These are phyloP conservation scores for Taenaris catops DNA, from an alignment of 2,888 invertebrate species.

Conservation along the genomic window DNA sequence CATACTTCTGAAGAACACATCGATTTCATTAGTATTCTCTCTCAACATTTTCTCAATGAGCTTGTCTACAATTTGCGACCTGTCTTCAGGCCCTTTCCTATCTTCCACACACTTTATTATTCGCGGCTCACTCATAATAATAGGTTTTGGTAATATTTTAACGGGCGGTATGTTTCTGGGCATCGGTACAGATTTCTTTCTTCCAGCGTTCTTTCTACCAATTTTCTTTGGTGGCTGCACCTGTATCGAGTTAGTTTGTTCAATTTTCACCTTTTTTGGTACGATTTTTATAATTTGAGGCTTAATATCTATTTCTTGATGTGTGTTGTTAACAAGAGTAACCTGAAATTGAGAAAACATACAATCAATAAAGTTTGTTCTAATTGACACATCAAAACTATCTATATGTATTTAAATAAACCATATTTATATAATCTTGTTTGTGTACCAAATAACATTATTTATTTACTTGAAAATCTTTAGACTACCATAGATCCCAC, in stretches of 20 bases:
- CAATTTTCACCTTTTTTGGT: constrained; percentile 40
- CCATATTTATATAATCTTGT: neutral
- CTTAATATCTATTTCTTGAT: constrained; percentile 36
- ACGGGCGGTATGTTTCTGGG: constrained; percentile 54
- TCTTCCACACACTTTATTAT: constrained; percentile 58
- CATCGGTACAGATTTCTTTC: constrained; percentile 51
- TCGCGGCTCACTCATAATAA: constrained; percentile 54
- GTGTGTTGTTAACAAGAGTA: constrained; percentile 53
- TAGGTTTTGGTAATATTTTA: constrained; percentile 68
- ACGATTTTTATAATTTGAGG: constrained; percentile 33
- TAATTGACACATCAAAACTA: no score
- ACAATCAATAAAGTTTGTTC: no score
- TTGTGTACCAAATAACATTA: no score
- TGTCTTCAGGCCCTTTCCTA: constrained; percentile 45
- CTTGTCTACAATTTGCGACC: constrained; percentile 60
- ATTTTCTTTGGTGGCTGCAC: constrained; percentile 55
- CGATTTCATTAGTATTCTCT: constrained; percentile 70
- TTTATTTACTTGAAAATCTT: no score
- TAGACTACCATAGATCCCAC: no score
- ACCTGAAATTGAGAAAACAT: constrained; percentile 49
- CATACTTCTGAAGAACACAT: constrained; percentile 72
- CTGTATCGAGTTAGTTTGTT: constrained; percentile 29
- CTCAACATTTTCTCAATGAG: constrained; percentile 65
- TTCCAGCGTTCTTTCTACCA: constrained; percentile 45
- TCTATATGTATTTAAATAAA: neutral